Percentiles rank a stretch among this genome's conserved stretches.
phyloP scores from a whole-genome alignment of 2,113 vertebrate species.

The Mugil cephalus region DNA sequence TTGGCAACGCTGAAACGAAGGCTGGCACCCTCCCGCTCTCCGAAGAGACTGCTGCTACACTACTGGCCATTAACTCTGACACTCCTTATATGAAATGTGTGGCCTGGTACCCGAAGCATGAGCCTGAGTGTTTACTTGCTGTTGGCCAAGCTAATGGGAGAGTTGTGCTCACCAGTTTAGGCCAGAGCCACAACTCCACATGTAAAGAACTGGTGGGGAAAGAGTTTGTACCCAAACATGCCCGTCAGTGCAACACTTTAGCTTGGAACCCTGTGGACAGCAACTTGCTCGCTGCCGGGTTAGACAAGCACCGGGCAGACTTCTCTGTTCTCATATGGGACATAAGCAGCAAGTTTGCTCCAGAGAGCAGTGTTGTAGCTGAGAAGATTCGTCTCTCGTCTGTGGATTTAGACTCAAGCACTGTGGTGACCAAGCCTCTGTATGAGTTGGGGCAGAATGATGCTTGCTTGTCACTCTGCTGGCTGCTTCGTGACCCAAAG shows the following conservation, averaged over 20 bases:
- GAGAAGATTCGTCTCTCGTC: conserved; percentile 93
- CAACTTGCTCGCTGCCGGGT: conserved; percentile 94
- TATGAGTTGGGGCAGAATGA: conserved; percentile 98
- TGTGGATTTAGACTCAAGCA: conserved; percentile 88
- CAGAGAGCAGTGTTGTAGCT: conserved; percentile 85
- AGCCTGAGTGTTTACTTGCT: conserved; percentile 95
- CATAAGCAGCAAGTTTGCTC: conserved; percentile 94
- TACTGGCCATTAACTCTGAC: conserved; percentile 96
- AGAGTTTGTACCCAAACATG: conserved; percentile 98
- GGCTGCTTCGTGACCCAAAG: conserved; percentile 97
- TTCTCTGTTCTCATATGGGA: conserved; percentile 98
- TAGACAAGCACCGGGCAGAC: conserved; percentile 97
- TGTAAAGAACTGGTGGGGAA: conserved; percentile 95
- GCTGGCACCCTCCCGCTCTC: conserved; percentile 92
- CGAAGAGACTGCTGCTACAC: conserved; percentile 92
- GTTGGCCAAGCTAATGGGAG: conserved; percentile 98
- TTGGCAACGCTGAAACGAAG: conserved; percentile 89
- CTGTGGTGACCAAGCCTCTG: conserved; percentile 94
- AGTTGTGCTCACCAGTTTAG: conserved; percentile 95
- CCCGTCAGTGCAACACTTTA: conserved; percentile 96
- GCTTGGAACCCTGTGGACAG: conserved; percentile 97
- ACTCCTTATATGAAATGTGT: conserved; percentile 99
- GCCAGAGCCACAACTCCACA: conserved; percentile 96
- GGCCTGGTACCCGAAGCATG: conserved; percentile 97
- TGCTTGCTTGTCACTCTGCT: conserved; percentile 97